Percentiles rank a stretch among this genome's conserved stretches.
Evolutionary conservation across 2,113 vertebrate species (phyloP).

Genomic region (Synchiropus splendidus): DNA sequence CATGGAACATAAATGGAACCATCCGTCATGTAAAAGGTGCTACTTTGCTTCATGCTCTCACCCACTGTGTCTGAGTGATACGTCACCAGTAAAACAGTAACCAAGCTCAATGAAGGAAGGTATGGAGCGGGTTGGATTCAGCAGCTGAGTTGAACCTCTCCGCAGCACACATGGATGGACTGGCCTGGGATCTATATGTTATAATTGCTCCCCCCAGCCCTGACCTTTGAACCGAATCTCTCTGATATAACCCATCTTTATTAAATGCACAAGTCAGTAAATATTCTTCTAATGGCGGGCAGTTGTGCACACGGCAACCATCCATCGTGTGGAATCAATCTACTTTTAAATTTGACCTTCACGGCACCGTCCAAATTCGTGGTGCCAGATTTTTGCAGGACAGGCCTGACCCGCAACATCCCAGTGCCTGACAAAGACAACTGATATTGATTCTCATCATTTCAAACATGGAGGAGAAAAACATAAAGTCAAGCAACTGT

Average conservation of each 20-base stretch:
- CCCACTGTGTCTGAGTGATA: conserved; percentile 10
- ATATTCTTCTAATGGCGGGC: conserved; percentile 72
- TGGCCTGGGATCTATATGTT: conserved; percentile 55
- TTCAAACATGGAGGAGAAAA: conserved; percentile 1
- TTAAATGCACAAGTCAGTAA: conserved; percentile 72
- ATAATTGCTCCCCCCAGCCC: conserved; percentile 70
- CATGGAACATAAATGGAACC: too few relatives aligned
- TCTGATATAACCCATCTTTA: conserved; percentile 69
- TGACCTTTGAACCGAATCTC: conserved; percentile 70
- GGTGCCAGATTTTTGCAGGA: too few relatives aligned
- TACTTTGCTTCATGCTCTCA: too few relatives aligned
- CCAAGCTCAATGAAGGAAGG: conserved; percentile 50
- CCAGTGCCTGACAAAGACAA: too few relatives aligned
- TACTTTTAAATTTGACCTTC: conserved; percentile 15
- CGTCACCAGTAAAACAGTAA: conserved; percentile 29
- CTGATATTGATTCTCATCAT: neutral
- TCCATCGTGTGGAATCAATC: conserved; percentile 49
- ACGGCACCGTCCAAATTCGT: too few relatives aligned
- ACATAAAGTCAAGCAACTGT: conserved; percentile 9
- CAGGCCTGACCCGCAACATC: too few relatives aligned
- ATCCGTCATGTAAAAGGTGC: too few relatives aligned
- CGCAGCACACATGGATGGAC: conserved; percentile 42
- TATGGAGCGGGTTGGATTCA: conserved; percentile 37
- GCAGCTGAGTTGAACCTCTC: conserved; percentile 43
- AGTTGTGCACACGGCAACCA: conserved; percentile 49